These are phyloP conservation scores for Epinephelus moara DNA, from an alignment of 2,113 vertebrate species.

Conservation along the genomic window DNA sequence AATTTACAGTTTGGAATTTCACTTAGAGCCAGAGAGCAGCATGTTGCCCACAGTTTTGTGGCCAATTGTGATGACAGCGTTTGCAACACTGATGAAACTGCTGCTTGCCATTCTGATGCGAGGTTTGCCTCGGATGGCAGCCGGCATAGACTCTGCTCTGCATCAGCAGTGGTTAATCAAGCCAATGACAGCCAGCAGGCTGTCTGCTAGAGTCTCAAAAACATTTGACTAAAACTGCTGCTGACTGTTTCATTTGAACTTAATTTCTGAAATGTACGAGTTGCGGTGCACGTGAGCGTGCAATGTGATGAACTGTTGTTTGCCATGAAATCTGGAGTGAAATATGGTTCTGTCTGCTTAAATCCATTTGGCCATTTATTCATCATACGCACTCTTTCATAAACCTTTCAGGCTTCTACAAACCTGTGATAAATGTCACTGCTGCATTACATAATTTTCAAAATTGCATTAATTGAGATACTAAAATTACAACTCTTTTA, in stretches of 20 bases:
- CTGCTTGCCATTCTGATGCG: conserved; percentile 36
- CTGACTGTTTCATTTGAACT: conserved; percentile 51
- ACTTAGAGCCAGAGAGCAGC: conserved; percentile 31
- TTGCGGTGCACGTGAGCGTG: neutral
- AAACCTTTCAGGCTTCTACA: conserved; percentile 2
- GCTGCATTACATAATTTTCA: conserved; percentile 29
- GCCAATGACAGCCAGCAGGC: conserved; percentile 31
- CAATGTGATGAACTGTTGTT: conserved; percentile 34
- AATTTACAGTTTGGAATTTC: conserved; percentile 54
- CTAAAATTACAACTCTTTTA: conserved; percentile 21
- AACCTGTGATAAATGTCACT: conserved; percentile 31
- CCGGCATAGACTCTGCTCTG: conserved; percentile 46
- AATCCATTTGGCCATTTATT: conserved; percentile 46
- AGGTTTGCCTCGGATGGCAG: conserved; percentile 32
- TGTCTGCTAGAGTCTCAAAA: conserved; percentile 39
- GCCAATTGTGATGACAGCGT: conserved; percentile 49
- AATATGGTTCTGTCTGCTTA: conserved; percentile 41
- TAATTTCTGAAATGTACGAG: conserved; percentile 39
- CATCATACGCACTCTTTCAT: conserved; percentile 41
- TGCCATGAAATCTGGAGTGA: conserved; percentile 13
- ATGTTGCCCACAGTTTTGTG: conserved; percentile 33
- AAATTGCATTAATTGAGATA: conserved; percentile 40
- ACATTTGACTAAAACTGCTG: conserved; percentile 25
- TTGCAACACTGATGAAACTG: conserved; percentile 60
- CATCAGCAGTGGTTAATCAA: conserved; percentile 55